Conservation (phyloP, 2,797 vertebrate genomes). For the Bovichtus variegatus region DNA sequence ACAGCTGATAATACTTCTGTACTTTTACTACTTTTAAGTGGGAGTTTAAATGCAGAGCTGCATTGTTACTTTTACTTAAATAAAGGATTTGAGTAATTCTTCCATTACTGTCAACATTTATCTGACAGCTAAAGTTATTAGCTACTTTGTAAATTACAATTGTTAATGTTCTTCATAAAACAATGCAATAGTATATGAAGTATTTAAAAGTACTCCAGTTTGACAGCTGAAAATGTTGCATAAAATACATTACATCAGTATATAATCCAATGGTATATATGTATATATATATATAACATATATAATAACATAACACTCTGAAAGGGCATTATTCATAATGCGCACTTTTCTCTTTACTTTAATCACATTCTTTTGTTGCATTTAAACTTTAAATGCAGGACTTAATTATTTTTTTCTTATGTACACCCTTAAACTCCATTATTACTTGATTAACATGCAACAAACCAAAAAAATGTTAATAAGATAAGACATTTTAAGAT, state of each 20-base stretch:
- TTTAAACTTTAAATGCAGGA: not conserved
- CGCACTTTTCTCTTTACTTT: not conserved
- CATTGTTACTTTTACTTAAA: not conserved
- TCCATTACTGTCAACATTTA: not conserved
- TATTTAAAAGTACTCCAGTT: not conserved
- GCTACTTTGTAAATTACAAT: not conserved
- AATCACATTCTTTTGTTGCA: not conserved
- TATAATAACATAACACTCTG: not conserved
- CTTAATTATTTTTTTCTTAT: too few relatives aligned
- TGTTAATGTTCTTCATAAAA: not conserved
- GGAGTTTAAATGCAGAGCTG: not conserved
- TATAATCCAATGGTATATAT: not conserved
- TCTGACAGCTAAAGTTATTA: not conserved
- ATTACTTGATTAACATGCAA: not conserved
- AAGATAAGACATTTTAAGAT: constrained; percentile 21
- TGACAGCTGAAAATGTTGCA: not conserved
- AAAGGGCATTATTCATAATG: not conserved
- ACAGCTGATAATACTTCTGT: not conserved
- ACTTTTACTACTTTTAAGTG: not conserved
- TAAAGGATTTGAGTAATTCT: not conserved
- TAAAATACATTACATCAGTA: not conserved
- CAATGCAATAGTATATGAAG: not conserved
- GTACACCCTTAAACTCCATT: not conserved
- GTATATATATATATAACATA: too few relatives aligned
- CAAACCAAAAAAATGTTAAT: not conserved